Evolutionary conservation across 2,888 invertebrate genomes (phyloP), one percentile per base, ranked within the genome.

Genomic region (Cepaea hortensis): DNA sequence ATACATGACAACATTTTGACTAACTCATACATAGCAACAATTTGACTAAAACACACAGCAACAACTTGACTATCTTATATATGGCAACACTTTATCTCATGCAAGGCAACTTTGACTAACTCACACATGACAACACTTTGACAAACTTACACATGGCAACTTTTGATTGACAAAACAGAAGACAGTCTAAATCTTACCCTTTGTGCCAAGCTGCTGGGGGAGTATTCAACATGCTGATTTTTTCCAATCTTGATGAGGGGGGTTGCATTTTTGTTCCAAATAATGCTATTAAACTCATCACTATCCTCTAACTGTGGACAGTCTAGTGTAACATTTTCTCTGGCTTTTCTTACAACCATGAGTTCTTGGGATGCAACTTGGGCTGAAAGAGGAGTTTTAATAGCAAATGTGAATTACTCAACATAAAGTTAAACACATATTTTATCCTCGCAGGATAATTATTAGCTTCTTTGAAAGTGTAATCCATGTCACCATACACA

Each of bases 261-360:
- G 1, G 76, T 65, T 23, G 72, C 70, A n/a, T 88, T 76, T 20
- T 81, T 88, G 46, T 86, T 79, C 89, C 89, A 89, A 46, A 87
- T 70, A 20, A 87, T 86, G n/a, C 87, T 81, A 15, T 61, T 70
- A 4, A 87, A 84, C n/a, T 86, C 80, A 73, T 88, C 88, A 68
- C 84, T 88, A 3, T 83, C 80, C 4, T 82, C 79, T 11, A 88
- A 68, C 7, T 70, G 65, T 9, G 85, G n/a, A 76, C 89, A 89
- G 3, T 75, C 81, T 35, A 89, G 62, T 2, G 85, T 85, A 46
- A 87, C 88, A 85, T 87, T 87, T 13, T 85, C 87, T n/a, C 84
- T 84, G 18, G 81, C 87, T 80, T 68, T 82, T 72, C 35, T 81
- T 3, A 50, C 75, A 73, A 87, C 76, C 55, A 55, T 9, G 55